Conservation (phyloP, 2,113 vertebrate species). For the pig (Sus scrofa) region T2T-Sscrofa CM000826.6:40994001-40994500, state of each 20-base stretch:
- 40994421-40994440: neutral
- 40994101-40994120: no score
- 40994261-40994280: neutral
- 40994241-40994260: neutral
- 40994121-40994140: no score
- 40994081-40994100: no score
- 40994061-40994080: no score
- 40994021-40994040: no score
- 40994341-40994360: neutral
- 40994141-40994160: no score
- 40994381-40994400: neutral
- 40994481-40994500: neutral
- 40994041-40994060: no score
- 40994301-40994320: neutral
- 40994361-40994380: neutral
- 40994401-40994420: neutral
- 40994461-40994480: neutral
- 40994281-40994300: neutral
- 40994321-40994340: neutral
- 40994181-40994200: neutral
- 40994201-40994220: neutral
- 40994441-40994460: neutral
- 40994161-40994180: neutral
- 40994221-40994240: neutral
- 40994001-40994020: no score